Base-by-base conservation (phyloP, 2,888 invertebrate species). In the Nymphalis polychloros region DNA sequence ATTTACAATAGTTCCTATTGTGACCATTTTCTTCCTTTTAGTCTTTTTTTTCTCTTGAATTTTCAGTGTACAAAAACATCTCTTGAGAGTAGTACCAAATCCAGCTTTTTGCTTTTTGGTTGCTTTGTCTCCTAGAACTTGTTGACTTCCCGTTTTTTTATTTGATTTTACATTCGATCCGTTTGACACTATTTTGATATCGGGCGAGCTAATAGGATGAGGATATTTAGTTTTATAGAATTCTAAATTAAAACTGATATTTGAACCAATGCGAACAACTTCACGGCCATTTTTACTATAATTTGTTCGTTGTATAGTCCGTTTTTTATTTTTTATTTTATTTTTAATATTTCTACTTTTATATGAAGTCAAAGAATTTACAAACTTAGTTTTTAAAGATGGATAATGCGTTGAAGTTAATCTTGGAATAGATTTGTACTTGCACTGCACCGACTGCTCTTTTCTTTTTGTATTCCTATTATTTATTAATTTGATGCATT, bases 61-160 rank as follows among this genome's bases (percentile, higher is more conserved):
- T 69, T 79, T 76, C 35, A 81, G 70, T 27, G 79, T 80, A 73
- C 80, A 81, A 68, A 82, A 81, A 74, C 83, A 82, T 67, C 78
- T 77, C 74, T 80, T 80, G 13, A 81, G 64, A 47, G 73, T 73
- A 35, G 76, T 76, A 17, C 69, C 73, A 55, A 75, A 71, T 4
- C 74, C 69, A 46, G 70, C 68, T 65, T 73, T 77, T 61, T 76
- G 53, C 66, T 64, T 31, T 66, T 63, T 19, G 60, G 63, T 72
- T 78, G 41, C 10, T 41, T 75, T 17, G 65, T 63, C 62, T 61
- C 47, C 31, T 62, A 68, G 20, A 63, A 59, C 53, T 62, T 67
- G 68, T 67, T 27, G 20, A 41, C n/a, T 68, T 49, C 35, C 48
- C 60, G 47, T 47, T 55, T 63, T 31, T 41, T 17, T 23, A 17